phyloP scores from a whole-genome alignment of 2,888 invertebrate species.

The Diplolepis rosae region DNA sequence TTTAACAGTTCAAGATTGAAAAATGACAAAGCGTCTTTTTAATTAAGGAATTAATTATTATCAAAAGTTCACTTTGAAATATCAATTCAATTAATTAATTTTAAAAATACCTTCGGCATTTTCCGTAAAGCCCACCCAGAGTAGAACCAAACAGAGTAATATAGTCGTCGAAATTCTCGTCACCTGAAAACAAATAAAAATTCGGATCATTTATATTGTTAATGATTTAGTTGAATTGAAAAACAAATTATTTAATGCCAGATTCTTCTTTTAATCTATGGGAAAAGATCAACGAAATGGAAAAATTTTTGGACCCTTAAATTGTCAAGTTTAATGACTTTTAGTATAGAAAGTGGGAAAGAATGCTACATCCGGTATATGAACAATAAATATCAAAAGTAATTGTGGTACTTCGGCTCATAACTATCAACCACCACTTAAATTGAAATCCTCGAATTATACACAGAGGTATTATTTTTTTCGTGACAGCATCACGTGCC shows the following conservation, averaged over 20 bases:
- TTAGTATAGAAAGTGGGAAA: not conserved
- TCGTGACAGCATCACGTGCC: not conserved
- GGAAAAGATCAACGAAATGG: not conserved
- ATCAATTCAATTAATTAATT: not conserved
- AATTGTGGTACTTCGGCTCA: constrained; percentile 20
- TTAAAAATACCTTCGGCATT: constrained; percentile 65
- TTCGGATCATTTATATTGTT: too few relatives aligned
- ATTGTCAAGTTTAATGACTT: not conserved
- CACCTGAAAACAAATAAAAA: constrained; percentile 58
- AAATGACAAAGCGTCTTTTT: too few relatives aligned
- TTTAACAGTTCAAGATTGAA: too few relatives aligned
- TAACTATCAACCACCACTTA: not conserved
- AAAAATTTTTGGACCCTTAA: not conserved
- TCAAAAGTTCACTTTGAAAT: not conserved
- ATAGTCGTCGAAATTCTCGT: constrained; percentile 58
- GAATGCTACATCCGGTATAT: constrained; percentile 12
- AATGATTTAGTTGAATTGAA: too few relatives aligned
- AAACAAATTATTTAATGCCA: too few relatives aligned
- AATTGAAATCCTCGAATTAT: constrained; percentile 31
- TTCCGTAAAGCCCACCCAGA: constrained; percentile 60
- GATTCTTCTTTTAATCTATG: too few relatives aligned
- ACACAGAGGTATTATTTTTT: constrained; percentile 16
- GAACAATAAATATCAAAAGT: constrained; percentile 32
- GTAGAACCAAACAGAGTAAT: constrained; percentile 61
- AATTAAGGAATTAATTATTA: too few relatives aligned